Conservation (phyloP, 2,797 vertebrate genomes). For the Phoebastria nigripes region DNA sequence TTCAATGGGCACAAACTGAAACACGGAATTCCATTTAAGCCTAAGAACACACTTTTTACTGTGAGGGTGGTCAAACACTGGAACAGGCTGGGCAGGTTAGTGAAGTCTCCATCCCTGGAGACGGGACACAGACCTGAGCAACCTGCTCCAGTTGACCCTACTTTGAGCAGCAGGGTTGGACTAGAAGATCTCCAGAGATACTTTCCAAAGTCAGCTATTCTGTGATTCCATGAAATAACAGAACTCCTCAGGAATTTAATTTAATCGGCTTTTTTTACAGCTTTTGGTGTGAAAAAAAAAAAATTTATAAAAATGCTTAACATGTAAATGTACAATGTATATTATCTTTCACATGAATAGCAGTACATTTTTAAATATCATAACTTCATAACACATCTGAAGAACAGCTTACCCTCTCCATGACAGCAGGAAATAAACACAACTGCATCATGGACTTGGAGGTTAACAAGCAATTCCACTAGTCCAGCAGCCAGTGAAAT, state of each 20-base stretch:
- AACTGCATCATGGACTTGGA: background rate
- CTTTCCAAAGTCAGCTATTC: background rate
- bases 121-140: background rate
- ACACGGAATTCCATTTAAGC: background rate
- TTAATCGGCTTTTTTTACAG: background rate
- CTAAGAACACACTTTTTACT: background rate
- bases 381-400: background rate
- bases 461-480: background rate
- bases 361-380: background rate
- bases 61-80: background rate
- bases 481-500: slow-evolving; percentile 36
- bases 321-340: background rate
- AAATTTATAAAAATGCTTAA: background rate
- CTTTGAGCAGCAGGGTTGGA: background rate
- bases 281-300: background rate
- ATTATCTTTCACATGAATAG: background rate
- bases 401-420: slow-evolving; percentile 14
- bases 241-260: background rate
- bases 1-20: background rate
- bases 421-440: background rate
- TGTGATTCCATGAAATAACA: background rate
- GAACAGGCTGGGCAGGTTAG: background rate
- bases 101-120: background rate
- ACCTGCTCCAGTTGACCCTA: background rate
- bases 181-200: background rate